Conservation (phyloP, 2,888 invertebrate species). For the Ichneumon xanthorius region DNA sequence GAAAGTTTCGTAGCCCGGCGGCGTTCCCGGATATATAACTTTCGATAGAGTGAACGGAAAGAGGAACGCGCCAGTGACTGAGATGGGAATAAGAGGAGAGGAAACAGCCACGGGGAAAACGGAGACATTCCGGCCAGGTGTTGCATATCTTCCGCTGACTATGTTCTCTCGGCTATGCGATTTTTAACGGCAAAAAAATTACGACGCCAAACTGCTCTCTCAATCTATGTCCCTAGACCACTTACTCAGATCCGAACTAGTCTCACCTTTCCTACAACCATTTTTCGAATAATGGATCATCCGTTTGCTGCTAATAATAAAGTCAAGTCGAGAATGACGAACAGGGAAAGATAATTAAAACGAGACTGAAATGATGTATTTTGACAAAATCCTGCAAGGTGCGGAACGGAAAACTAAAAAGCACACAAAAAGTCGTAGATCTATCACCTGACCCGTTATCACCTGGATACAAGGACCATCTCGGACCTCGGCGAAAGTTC, state of each 20-base stretch:
- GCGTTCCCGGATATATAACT: constrained; percentile 52
- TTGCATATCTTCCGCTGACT: constrained; percentile 52
- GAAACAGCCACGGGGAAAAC: constrained; percentile 18
- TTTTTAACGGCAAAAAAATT: constrained; percentile 31
- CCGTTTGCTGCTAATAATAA: constrained; percentile 24
- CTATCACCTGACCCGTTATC: background rate
- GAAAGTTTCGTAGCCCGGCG: constrained; percentile 52
- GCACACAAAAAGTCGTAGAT: too few species aligned
- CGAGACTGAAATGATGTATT: background rate
- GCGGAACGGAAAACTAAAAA: background rate
- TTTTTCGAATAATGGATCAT: constrained; percentile 10
- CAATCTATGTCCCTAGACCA: constrained; percentile 27
- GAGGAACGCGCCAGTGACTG: background rate
- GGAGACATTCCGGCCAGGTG: constrained; percentile 50
- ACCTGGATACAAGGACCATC: background rate
- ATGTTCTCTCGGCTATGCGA: constrained; percentile 14
- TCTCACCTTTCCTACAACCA: constrained; percentile 31
- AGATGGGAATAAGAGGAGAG: constrained; percentile 25
- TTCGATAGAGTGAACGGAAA: constrained; percentile 43
- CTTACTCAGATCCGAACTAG: constrained; percentile 41
- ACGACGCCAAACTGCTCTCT: background rate
- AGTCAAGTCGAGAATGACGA: background rate
- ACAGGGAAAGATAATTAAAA: background rate
- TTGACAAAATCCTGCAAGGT: background rate
- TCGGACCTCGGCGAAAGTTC: background rate